Evolutionary conservation across 2,888 invertebrate species (phyloP), one percentile per base, ranked within the genome.

Genomic region (Leptinotarsa peninsularis): DNA sequence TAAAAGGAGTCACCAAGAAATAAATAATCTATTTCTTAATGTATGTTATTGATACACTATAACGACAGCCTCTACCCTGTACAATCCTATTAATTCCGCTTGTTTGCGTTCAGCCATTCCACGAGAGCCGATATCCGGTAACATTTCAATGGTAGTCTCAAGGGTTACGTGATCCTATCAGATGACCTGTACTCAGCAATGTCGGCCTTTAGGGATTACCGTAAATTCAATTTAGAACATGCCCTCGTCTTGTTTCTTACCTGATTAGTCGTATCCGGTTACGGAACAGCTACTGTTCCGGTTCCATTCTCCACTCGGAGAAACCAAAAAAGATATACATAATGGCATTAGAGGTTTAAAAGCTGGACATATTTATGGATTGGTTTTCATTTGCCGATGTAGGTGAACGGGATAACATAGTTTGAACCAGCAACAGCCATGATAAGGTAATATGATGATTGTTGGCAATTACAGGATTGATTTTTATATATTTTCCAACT

Each of bases 111-210:
- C 58, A 58, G 58, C 58, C 58, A 58, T 58, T 58, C 23, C 15
- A 58, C 43, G 13, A 60, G 60, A 43, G 10, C 63, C 63, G 43
- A 43, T 63, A 43, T 63, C 63, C 63, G 43, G 43, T 63, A 63
- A 63, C 63, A 63, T 63, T 63, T 27, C 43, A 85, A 85, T 85
- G 83, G 84, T 78, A 71, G 69, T 67, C 71, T 63, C 63, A 63
- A 63, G 63, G 63, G 63, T 63, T 63, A 63, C 63, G 63, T 63
- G 63, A 63, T 63, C 33, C 43, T 63, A 63, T 63, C 63, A n/a
- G 63, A 63, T 63, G 63, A 63, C 63, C 63, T 63, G 63, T 63
- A 63, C 63, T 63, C 63, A 63, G 33, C 63, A 63, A 63, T 33
- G 63, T 63, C 63, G 43, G 74, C 74, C 75, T 73, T 74, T 74